phyloP scores from a whole-genome alignment of 2,797 vertebrate genomes.

The Trachurus trachurus region DNA sequence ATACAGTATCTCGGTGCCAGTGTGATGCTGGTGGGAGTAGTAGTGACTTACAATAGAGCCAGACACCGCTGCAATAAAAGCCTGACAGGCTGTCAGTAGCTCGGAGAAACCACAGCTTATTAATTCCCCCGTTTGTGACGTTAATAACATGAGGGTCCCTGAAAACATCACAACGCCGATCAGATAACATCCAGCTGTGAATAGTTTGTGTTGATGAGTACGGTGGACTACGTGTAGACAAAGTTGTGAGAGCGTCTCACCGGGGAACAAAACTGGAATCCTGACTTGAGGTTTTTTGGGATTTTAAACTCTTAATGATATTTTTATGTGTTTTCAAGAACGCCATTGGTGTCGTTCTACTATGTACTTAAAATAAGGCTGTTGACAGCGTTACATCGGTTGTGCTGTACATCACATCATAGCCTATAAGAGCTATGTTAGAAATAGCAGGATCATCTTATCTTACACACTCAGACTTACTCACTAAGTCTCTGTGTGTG shows the following conservation, averaged over 20 bases:
- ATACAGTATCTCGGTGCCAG: conserved; percentile 25
- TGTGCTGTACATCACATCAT: conserved; percentile 28
- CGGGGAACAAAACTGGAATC: background rate
- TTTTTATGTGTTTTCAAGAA: background rate
- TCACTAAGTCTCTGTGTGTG: background rate
- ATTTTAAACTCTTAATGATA: no score
- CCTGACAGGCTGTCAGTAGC: conserved; percentile 11
- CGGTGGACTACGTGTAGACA: background rate
- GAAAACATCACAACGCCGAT: conserved; percentile 12
- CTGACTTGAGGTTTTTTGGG: background rate
- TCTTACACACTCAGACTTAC: background rate
- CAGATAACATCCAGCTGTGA: conserved; percentile 13
- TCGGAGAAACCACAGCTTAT: conserved; percentile 24
- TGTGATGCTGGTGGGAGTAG: background rate
- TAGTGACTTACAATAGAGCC: conserved; percentile 18
- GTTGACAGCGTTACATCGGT: conserved; percentile 15
- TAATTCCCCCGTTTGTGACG: conserved; percentile 4
- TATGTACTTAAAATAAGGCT: conserved; percentile 24
- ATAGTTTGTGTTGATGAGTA: background rate
- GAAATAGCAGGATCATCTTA: conserved; percentile 31
- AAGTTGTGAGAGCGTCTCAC: background rate
- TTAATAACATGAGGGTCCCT: background rate
- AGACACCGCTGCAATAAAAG: background rate
- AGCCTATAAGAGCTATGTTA: conserved; percentile 28
- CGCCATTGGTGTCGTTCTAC: background rate